Conservation (phyloP, 2,113 vertebrate genomes). For the Trogon melanurus region DNA sequence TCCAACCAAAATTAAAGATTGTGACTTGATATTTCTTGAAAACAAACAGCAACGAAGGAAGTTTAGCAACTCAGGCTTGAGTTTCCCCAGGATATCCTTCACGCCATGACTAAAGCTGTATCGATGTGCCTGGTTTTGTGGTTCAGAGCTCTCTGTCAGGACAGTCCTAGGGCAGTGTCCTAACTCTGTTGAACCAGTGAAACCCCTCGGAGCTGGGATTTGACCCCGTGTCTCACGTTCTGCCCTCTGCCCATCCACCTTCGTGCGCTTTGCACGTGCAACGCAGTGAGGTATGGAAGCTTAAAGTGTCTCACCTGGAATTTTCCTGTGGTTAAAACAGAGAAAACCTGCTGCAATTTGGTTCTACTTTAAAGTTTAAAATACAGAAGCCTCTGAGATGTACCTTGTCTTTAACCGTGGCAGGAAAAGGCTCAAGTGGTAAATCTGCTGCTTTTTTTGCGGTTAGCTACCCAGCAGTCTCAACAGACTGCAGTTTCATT, state of each 20-base stretch:
- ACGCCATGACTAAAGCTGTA: neutral
- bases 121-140: accelerated
- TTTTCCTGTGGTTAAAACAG: neutral
- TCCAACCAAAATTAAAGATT: neutral
- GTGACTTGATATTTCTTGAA: neutral
- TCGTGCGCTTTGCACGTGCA: accelerated
- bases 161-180: neutral
- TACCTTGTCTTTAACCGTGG: neutral
- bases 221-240: accelerated
- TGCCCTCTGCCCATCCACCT: neutral
- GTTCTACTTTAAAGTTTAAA: accelerated
- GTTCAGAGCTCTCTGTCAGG: neutral
- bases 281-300: accelerated
- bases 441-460: neutral
- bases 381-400: neutral
- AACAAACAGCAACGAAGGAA: neutral
- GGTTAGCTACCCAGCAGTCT: neutral
- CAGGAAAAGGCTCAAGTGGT: neutral
- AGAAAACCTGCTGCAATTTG: neutral
- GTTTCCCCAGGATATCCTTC: neutral
- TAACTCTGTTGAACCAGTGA: neutral
- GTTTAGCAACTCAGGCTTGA: neutral
- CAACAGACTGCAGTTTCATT: neutral
- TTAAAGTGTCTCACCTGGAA: neutral
- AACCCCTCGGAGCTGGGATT: accelerated